A percentile compares a stretch with the other conserved stretches of the same genome.
These are phyloP conservation scores for Pampus argenteus DNA, from an alignment of 2,797 vertebrate genomes.

Conservation along the genomic window DNA sequence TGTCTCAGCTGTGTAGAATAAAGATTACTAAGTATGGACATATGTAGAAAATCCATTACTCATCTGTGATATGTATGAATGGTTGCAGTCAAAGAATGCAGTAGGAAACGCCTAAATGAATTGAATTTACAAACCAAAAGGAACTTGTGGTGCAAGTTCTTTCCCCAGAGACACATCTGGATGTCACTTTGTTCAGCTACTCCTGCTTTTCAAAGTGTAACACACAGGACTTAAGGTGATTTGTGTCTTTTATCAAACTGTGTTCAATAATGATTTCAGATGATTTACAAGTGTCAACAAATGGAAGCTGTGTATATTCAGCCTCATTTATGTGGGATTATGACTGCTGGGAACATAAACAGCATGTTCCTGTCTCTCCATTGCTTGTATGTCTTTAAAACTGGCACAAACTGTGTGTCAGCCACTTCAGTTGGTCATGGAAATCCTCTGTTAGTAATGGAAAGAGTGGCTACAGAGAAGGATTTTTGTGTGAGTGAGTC, in stretches of 20 bases:
- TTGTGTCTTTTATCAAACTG: neutral
- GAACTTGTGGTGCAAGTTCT: neutral
- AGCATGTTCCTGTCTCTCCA: neutral
- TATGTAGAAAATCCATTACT: too few species aligned
- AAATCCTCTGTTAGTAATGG: constrained; percentile 55
- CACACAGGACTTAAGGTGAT: too few species aligned
- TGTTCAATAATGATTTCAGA: neutral
- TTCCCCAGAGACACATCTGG: neutral
- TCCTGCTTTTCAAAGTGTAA: neutral
- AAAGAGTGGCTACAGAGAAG: constrained; percentile 40
- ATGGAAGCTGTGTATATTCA: neutral
- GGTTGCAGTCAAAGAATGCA: neutral
- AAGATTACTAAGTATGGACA: neutral
- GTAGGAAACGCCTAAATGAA: too few species aligned
- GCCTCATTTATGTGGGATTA: neutral
- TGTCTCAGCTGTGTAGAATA: neutral
- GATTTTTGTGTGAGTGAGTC: constrained; percentile 28
- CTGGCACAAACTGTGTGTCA: constrained; percentile 16
- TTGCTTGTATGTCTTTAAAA: constrained; percentile 27
- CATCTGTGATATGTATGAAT: neutral
- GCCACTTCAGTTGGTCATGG: constrained; percentile 32
- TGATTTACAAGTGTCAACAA: neutral
- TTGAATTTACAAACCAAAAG: neutral
- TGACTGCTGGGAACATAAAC: neutral
- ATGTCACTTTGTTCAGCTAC: neutral